Base-by-base conservation (phyloP, 64 coral and sea anemone species). In the Porites lutea region DNA sequence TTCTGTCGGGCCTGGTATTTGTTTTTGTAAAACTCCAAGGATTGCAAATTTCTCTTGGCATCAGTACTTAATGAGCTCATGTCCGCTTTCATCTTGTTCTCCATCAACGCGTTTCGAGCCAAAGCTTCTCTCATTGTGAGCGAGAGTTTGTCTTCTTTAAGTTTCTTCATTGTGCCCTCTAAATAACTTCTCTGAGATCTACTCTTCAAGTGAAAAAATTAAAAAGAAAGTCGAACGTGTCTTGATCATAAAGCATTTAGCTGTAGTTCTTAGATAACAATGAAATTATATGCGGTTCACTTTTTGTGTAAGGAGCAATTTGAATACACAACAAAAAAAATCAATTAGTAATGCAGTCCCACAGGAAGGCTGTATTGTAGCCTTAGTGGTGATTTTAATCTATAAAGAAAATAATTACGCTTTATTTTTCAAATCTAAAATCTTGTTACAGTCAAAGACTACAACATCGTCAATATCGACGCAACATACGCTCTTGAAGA, bases 61-160 rank as follows among this genome's bases (percentile, higher is more conserved):
- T 59, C 52, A 8, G n/a, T 37, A 18, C 77, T 37, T 3, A 79
- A 59, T 19, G 77, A 52, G 52, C 13, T 22, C 54, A 79, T 59
- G 2, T 11, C 27, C 6, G 77, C 77, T 43, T 79, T 79, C 77
- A 79, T 79, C 23, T 79, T 59, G 77, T 79, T 79, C 43, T 59
- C 53, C 16, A 18, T 50, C n/a, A 37, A 5, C 2, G 53, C 4
- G 53, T 79, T 79, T 0, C 77, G 77, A 23, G 77, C 21, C 19
- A 79, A 11, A 2, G 53, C 77, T 57, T 27, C 53, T 59, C 59
- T 79, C 77, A 79, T 79, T 9, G 77, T 79, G 6, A 4, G 8
- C 5, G 77, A 59, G 49, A 59, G 77, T 3, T 79, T 79, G 77
- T 79, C 54, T 4, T 79, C 77, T 20, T 27, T 52, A 11, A 59